These are phyloP conservation scores for Archivesica marissinica DNA, from an alignment of 1,140 invertebrate species.

Conservation along the genomic window DNA sequence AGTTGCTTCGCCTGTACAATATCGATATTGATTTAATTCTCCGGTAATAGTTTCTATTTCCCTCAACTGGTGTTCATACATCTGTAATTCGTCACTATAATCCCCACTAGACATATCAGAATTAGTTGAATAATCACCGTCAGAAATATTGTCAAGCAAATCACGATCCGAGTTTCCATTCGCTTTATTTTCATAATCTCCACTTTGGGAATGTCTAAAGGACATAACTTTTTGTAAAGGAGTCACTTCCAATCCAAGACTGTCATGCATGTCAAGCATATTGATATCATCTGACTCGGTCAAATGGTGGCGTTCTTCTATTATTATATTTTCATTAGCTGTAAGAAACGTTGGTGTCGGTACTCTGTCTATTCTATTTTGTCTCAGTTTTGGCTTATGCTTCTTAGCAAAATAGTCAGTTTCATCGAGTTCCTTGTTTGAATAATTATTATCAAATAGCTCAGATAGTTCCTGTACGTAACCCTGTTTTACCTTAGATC, in stretches of 20 bases:
- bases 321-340: constrained; percentile 45
- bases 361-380: not conserved
- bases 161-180: not conserved
- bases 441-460: constrained; percentile 28
- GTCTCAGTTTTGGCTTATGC: not conserved
- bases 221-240: constrained; percentile 9
- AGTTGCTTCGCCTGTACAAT: constrained; percentile 4
- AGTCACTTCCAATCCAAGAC: constrained; percentile 50
- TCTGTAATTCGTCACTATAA: not conserved
- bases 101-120: too few species aligned
- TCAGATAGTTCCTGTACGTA: constrained; percentile 46
- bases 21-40: not conserved
- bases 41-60: not conserved
- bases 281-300: too few species aligned
- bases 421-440: not conserved
- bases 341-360: constrained; percentile 5
- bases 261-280: not conserved
- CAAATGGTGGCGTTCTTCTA: not conserved
- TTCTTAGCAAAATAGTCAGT: not conserved
- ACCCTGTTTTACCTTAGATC: constrained; percentile 39
- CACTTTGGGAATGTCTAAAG: not conserved
- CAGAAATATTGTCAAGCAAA: not conserved
- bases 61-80: constrained; percentile 5
- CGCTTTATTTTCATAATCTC: not conserved
- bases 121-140: not conserved